phyloP scores from a whole-genome alignment of 2,888 invertebrate species.

The Erannis defoliaria region DNA sequence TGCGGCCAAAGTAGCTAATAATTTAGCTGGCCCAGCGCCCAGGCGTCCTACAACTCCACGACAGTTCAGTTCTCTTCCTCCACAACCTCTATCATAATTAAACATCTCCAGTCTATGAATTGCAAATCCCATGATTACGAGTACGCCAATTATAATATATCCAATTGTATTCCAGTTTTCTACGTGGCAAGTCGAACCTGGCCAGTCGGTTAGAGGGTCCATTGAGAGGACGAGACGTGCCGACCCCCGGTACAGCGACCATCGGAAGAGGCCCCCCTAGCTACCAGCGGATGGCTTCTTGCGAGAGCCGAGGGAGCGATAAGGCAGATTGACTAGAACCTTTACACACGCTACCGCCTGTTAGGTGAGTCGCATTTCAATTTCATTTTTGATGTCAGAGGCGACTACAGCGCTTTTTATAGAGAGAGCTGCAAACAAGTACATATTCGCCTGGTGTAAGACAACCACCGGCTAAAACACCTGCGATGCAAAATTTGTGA shows the following conservation, averaged over 20 bases:
- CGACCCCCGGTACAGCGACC: slow-evolving; percentile 90
- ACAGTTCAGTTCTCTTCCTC: too few relatives aligned
- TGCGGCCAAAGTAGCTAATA: too few relatives aligned
- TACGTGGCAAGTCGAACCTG: slow-evolving; percentile 93
- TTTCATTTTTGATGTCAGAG: not conserved
- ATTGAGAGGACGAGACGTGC: slow-evolving; percentile 84
- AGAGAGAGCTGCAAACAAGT: too few relatives aligned
- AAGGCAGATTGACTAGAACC: slow-evolving; percentile 95
- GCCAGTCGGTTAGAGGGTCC: slow-evolving; percentile 78
- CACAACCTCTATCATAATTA: too few relatives aligned
- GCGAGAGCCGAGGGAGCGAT: slow-evolving; percentile 92
- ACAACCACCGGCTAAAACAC: too few relatives aligned
- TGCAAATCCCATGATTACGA: too few relatives aligned
- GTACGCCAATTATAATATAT: not conserved
- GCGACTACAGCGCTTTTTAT: too few relatives aligned
- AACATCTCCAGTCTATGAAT: too few relatives aligned
- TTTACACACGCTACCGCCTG: slow-evolving; percentile 85
- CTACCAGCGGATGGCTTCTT: slow-evolving; percentile 95
- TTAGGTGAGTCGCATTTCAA: slow-evolving; percentile 62
- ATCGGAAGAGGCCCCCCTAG: slow-evolving; percentile 90
- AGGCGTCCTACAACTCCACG: too few relatives aligned
- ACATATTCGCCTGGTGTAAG: too few relatives aligned
- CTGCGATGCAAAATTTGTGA: too few relatives aligned
- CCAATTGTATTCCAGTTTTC: slow-evolving; percentile 89
- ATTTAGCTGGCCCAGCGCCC: too few relatives aligned